Evolutionary conservation across 2,888 invertebrate species (phyloP), one percentile per base, ranked within the genome.

Genomic region (Zaprionus bogoriensis): DNA sequence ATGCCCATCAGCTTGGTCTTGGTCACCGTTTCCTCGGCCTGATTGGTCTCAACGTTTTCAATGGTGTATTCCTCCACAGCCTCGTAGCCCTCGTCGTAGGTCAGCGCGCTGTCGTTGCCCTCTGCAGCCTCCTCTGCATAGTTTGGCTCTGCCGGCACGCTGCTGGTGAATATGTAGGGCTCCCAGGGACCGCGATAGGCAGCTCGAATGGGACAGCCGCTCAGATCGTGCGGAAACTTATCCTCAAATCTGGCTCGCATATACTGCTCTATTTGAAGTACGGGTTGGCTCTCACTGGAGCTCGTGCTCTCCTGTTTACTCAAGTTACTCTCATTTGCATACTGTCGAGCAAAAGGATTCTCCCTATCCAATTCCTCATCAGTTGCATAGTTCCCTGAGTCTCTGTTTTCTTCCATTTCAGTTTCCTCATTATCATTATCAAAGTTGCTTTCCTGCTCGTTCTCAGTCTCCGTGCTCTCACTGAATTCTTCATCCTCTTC

Each of bases 171-270:
- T 4, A 90, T 88, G 55, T 89, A 91, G 0, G 91, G 91, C 45
- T 90, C 90, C 89, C 89, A 89, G 3, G 89, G 74, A 17, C 71
- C 71, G 2, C 89, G 84, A 55, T 87, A 88, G 9, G 87, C 86
- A 0, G 88, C 89, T 3, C 73, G 74, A n/a, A 91, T 58, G 2
- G 88, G 85, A 61, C 91, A 91, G 9, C 87, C 87, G 62, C 89
- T 88, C 19, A 91, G 76, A 55, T 89, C 83, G 2, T 71, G 74
- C 0, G 91, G 91, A 42, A 91, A 86, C 54, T 91, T 91, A 55
- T 89, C 89, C 14, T 77, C 45, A 38, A 90, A 86, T 10, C 80
- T 57, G 6, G 77, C 86, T 0, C 83, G 77, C 25, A 39, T 63
- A 14, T 75, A 65, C 58, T 89, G 80, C 28, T 88, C 68, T 0